Percentiles rank a stretch among this genome's conserved stretches.
Conservation (phyloP, 2,888 invertebrate species). For the Folsomia candida region DNA sequence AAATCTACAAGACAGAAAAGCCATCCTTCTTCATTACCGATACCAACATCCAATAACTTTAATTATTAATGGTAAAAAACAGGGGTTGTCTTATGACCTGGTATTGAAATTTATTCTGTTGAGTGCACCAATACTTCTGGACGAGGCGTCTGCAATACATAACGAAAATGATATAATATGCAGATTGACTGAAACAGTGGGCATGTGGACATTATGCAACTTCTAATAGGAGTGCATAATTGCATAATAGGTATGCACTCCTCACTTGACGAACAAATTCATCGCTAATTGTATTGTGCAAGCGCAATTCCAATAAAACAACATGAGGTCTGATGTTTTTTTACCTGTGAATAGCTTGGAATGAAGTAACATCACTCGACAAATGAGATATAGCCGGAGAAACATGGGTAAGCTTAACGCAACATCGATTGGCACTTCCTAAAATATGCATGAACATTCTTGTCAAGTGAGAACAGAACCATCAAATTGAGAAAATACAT, state of each 20-base stretch:
- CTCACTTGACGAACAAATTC: too few species aligned
- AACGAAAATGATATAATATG: too few species aligned
- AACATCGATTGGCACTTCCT: slow-evolving; percentile 87
- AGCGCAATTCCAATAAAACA: too few species aligned
- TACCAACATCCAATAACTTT: background rate
- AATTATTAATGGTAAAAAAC: background rate
- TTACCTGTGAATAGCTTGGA: slow-evolving; percentile 98
- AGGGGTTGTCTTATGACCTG: slow-evolving; percentile 54
- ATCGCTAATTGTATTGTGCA: too few species aligned
- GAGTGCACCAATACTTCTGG: slow-evolving; percentile 87
- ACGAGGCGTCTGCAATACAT: slow-evolving; percentile 99
- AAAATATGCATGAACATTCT: slow-evolving; percentile 17
- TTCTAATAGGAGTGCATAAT: too few species aligned
- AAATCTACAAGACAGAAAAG: slow-evolving; percentile 61
- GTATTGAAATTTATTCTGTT: slow-evolving; percentile 99
- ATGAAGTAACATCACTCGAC: slow-evolving; percentile 98
- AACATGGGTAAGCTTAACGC: slow-evolving; percentile 99
- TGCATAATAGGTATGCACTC: too few species aligned
- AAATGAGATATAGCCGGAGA: slow-evolving; percentile 97
- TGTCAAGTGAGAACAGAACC: background rate
- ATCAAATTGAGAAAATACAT: background rate
- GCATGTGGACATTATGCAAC: too few species aligned
- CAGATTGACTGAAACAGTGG: too few species aligned
- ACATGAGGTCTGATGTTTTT: too few species aligned
- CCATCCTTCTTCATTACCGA: background rate